Evolutionary conservation across 1,140 invertebrate species (phyloP).

Genomic region (Muscidifurax raptorellus): DNA sequence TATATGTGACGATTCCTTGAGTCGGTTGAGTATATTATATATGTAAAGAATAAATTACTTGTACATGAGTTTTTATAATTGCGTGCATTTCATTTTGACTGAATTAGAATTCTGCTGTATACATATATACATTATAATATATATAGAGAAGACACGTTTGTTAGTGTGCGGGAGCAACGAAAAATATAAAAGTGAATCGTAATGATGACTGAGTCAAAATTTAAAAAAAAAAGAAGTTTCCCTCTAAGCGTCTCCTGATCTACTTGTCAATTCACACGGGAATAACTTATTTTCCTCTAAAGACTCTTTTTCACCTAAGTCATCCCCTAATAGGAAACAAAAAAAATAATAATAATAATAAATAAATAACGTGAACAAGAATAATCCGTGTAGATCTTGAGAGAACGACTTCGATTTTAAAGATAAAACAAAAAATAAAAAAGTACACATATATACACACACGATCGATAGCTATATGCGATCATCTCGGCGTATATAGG

Average conservation of each 20-base stretch:
- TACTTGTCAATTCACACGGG: conserved; percentile 71
- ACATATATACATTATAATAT: not conserved
- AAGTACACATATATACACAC: not conserved
- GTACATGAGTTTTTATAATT: not conserved
- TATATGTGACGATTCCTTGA: too few relatives aligned
- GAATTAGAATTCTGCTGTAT: not conserved
- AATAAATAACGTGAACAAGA: not conserved
- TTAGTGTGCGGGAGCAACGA: conserved; percentile 1
- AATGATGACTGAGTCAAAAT: not conserved
- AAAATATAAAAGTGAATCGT: not conserved
- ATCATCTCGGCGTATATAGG: conserved; percentile 47
- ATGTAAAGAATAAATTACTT: not conserved
- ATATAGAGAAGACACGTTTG: not conserved
- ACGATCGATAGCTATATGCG: conserved; percentile 1
- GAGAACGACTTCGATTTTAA: conserved; percentile 34
- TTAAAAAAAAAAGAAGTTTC: conserved; percentile 15
- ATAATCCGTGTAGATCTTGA: conserved; percentile 33
- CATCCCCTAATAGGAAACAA: conserved; percentile 21
- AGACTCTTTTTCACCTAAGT: conserved; percentile 69
- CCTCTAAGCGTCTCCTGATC: conserved; percentile 60
- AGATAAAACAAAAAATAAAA: conserved; percentile 28
- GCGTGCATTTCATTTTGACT: not conserved
- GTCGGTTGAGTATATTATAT: too few relatives aligned
- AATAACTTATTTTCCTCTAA: conserved; percentile 69
- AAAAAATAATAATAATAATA: conserved; percentile 7